Evolutionary conservation across 2,888 invertebrate species (phyloP), one percentile per base, ranked within the genome.

Genomic region (Folsomia manolachei): DNA sequence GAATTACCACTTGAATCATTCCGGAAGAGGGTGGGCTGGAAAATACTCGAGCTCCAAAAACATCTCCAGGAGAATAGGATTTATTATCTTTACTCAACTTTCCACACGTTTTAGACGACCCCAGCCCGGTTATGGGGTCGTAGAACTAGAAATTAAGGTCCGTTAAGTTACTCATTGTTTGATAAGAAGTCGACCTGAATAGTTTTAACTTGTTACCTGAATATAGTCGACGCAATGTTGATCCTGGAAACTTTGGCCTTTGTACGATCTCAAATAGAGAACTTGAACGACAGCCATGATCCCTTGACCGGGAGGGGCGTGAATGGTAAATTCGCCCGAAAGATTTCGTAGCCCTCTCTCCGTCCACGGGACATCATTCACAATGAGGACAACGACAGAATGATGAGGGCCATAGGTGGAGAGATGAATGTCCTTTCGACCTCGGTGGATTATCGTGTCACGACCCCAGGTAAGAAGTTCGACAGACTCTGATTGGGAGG

Each of bases 271-370:
- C 56, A 80, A 62, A 25, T 74, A 70, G 2, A 80, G 66, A n/a
- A 74, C 75, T 66, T 80, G 80, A 62, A 79, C 63, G n/a, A 80
- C 77, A 9, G 76, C 79, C 75, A 80, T 79, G 24, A 80, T 65
- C 18, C 77, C 79, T 66, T 80, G 75, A 52, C 77, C 77, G 56
- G 67, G 65, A 1, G 80, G 80, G 27, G 80, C 80, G 60, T 68
- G 27, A 7, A 76, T 72, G 1, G 74, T 69, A 69, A 76, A 74
- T 19, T 70, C 64, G 2, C 76, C 76, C 2, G 72, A 39, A 52
- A 69, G 11, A 24, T 71, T 71, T 61, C 66, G 64, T 63, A 76
- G 62, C 18, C 52, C 69, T 19, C 26, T 1, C 9, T 72, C 64
- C 11, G 76, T 76, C 76, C 76, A 76, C 52, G 74, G 76, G 60